Evolutionary conservation across 2,113 vertebrate species (phyloP), one percentile per base, ranked within the genome.

Genomic region (Panurus biarmicus): DNA sequence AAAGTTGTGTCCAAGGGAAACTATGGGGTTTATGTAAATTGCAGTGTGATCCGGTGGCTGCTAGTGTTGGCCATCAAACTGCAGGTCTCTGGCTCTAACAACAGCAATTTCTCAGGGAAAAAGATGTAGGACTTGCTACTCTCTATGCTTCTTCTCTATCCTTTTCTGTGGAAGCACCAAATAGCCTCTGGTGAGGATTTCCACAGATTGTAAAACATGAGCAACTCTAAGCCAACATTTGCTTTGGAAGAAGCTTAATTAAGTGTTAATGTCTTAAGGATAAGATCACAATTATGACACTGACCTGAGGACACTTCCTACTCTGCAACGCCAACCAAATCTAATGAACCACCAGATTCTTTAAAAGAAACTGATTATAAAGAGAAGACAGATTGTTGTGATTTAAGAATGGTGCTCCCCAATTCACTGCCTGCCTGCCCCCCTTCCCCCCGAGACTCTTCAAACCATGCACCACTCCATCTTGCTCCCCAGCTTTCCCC

Each of bases 381-480:
- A 36, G 33, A 45, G 23, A 86, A 64, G 48, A 42, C 15, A 35
- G n/a, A 47, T 35, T 62, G 9, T 48, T 26, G 12, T 42, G 5
- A 21, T 50, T 65, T 23, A 57, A 25, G 18, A 54, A 47, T 42
- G 11, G 6, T 56, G 31, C 1, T 8, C 4, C 11, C 7, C 17
- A 48, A 7, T 42, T 62, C 21, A 42, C 6, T 71, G 13, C 3
- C n/a, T n/a, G n/a, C n/a, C n/a, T n/a, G n/a, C n/a, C n/a, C n/a
- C n/a, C 40, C 40, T 11, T 14, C 7, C 1, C 5, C 13, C 48
- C 2, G 7, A 78, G 57, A 62, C 24, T 35, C 11, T 48, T 56
- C 22, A 48, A 64, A 23, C 5, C 12, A 6, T 13, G 18, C 1
- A 2, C 14, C 3, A 15, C 22, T 44, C 12, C 9, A 5, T 23